Conservation (phyloP, 2,113 vertebrate genomes). For the Forbesichthys papilliferus region DNA sequence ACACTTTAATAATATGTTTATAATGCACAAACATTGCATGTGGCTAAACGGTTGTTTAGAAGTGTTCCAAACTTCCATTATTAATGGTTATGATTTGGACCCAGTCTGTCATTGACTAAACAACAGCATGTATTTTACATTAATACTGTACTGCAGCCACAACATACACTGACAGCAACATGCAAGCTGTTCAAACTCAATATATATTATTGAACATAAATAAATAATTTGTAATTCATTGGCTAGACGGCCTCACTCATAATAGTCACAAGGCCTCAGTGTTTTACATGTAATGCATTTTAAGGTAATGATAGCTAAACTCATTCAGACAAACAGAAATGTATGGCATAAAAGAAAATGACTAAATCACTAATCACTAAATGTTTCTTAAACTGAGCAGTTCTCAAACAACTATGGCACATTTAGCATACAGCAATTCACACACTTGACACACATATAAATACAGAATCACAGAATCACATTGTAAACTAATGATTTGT, state of each 20-base stretch:
- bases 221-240: not conserved
- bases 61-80: too few relatives aligned
- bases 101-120: too few relatives aligned
- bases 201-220: not conserved
- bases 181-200: conserved; percentile 33
- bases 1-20: too few relatives aligned
- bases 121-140: too few relatives aligned
- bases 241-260: not conserved
- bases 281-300: not conserved
- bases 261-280: not conserved
- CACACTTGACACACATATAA: not conserved
- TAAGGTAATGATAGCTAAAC: not conserved
- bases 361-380: not conserved
- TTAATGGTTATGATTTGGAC: too few relatives aligned
- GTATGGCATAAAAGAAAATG: not conserved
- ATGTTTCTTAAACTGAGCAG: too few relatives aligned
- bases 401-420: too few relatives aligned
- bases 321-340: not conserved
- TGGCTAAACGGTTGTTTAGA: too few relatives aligned
- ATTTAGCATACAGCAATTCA: too few relatives aligned
- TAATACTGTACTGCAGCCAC: conserved; percentile 16
- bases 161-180: conserved; percentile 22
- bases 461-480: conserved; percentile 2
- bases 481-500: not conserved
- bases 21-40: too few relatives aligned